These are phyloP conservation scores for Arion vulgaris DNA, from an alignment of 1,140 invertebrate species.

Conservation along the genomic window DNA sequence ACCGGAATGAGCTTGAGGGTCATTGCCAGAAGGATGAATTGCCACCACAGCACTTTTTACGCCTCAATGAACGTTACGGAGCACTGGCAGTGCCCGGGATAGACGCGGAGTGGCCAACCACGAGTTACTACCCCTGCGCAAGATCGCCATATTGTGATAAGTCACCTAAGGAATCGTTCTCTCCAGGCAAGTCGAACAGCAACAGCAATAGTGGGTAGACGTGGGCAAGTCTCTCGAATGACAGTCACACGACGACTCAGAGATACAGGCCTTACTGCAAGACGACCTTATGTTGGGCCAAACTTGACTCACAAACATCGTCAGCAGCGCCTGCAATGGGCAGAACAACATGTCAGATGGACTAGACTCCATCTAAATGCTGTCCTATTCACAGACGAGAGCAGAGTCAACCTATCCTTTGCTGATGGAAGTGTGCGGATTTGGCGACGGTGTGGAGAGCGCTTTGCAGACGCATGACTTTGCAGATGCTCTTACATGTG, in stretches of 20 bases:
- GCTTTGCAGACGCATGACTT: slow-evolving; percentile 8
- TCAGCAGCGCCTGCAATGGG: background rate
- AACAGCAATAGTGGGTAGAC: background rate
- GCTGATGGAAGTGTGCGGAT: background rate
- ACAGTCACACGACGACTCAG: slow-evolving; percentile 5
- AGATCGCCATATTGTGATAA: too few species aligned
- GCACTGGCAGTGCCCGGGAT: too few species aligned
- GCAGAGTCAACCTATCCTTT: background rate
- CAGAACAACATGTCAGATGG: background rate
- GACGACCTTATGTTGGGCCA: background rate
- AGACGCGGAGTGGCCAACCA: too few species aligned
- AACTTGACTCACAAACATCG: background rate
- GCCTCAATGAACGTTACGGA: too few species aligned
- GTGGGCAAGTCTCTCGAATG: slow-evolving; percentile 8
- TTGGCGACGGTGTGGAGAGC: slow-evolving; percentile 1
- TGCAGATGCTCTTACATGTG: too few species aligned
- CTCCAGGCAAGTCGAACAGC: background rate
- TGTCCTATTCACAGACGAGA: background rate
- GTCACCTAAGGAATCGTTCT: too few species aligned
- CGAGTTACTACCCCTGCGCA: too few species aligned
- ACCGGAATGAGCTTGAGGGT: too few species aligned
- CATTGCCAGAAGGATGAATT: too few species aligned
- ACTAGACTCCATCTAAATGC: background rate
- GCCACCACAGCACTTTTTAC: too few species aligned
- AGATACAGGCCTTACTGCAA: background rate